phyloP scores from a whole-genome alignment of 2,797 vertebrate genomes.

The Neopelma chrysocephalum region DNA sequence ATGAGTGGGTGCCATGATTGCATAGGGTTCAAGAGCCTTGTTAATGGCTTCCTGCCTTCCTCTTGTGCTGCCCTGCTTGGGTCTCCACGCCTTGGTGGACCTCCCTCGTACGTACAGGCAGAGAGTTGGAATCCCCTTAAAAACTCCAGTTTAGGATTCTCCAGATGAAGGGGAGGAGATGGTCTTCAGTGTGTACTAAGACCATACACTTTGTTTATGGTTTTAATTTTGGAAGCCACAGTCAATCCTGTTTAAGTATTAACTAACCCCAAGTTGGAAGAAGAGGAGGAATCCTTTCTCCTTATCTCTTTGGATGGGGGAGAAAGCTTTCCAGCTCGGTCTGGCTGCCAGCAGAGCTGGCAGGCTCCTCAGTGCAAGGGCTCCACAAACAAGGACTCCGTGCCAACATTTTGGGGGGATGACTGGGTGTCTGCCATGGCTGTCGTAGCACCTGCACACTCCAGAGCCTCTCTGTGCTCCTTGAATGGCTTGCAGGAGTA shows the following conservation, averaged over 20 bases:
- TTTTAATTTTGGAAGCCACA: background rate
- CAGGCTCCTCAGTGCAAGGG: background rate
- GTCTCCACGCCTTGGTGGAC: rapidly evolving
- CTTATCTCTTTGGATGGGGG: background rate
- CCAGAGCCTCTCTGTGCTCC: background rate
- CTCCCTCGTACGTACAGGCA: rapidly evolving
- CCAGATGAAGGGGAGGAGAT: background rate
- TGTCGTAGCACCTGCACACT: rapidly evolving
- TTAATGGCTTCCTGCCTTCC: background rate
- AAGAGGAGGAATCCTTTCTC: background rate
- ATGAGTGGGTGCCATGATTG: rapidly evolving
- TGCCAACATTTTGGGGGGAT: background rate
- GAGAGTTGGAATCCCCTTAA: background rate
- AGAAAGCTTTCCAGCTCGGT: background rate
- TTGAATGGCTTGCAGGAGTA: background rate
- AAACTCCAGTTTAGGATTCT: background rate
- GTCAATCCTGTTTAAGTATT: background rate
- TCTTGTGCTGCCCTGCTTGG: background rate
- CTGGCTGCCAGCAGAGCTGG: background rate
- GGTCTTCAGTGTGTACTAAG: background rate
- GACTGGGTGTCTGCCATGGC: background rate
- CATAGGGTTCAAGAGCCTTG: background rate
- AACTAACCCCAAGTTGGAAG: background rate
- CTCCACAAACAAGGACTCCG: background rate
- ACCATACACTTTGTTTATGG: background rate